Evolutionary conservation across 2,888 invertebrate species (phyloP).

Genomic region (Drosophila borealis): DNA sequence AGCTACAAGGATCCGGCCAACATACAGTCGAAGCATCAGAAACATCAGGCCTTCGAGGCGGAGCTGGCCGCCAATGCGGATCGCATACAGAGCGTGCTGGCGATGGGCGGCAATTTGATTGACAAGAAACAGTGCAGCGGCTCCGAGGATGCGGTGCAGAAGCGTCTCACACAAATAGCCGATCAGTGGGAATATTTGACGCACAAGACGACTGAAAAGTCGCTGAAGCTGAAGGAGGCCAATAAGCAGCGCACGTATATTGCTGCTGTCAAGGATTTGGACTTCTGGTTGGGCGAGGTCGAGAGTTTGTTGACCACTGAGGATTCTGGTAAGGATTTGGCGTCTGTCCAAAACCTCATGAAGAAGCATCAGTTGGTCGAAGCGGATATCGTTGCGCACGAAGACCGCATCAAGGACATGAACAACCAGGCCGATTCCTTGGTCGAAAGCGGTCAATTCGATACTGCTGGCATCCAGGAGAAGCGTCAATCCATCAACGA

Average conservation of each 20-base stretch:
- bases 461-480: slow-evolving; percentile 97
- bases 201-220: slow-evolving; percentile 99
- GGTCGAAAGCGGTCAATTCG: slow-evolving; percentile 98
- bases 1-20: slow-evolving; percentile 98
- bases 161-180: slow-evolving; percentile 94
- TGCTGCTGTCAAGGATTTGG: slow-evolving; percentile 99
- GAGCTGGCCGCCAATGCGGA: slow-evolving; percentile 99
- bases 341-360: slow-evolving; percentile 99
- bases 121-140: slow-evolving; percentile 98
- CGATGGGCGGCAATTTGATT: slow-evolving; percentile 97
- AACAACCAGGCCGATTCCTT: slow-evolving; percentile 98
- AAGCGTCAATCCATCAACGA: slow-evolving; percentile 98
- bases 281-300: slow-evolving; percentile 99
- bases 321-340: slow-evolving; percentile 98
- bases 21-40: slow-evolving; percentile 99
- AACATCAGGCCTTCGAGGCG: slow-evolving; percentile 99
- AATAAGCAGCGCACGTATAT: slow-evolving; percentile 99
- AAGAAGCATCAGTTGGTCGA: slow-evolving; percentile 99
- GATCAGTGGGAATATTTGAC: slow-evolving; percentile 99
- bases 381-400: slow-evolving; percentile 98
- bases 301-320: slow-evolving; percentile 97
- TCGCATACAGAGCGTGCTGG: slow-evolving; percentile 97
- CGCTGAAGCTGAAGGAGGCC: slow-evolving; percentile 98
- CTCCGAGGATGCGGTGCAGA: slow-evolving; percentile 98
- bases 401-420: slow-evolving; percentile 97